Base-by-base conservation (phyloP, 2,113 vertebrate species). In the Tragelaphus buxtoni region DNA sequence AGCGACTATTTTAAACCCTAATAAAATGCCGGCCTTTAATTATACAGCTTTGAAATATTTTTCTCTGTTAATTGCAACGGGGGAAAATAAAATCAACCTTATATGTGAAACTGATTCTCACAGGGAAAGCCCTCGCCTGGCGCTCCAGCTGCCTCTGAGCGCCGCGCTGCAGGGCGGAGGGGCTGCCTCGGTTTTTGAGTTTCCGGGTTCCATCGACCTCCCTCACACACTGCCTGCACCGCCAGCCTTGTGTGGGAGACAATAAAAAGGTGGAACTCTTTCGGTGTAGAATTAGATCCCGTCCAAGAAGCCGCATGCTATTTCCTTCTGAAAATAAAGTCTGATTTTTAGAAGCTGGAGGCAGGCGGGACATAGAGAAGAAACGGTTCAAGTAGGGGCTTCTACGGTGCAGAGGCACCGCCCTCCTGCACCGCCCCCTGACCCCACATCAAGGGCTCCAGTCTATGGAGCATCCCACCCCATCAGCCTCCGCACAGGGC, bases 11-110 rank as follows among this genome's bases (percentile, higher is more conserved):
- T 99, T 97, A 98, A 99, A 99, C 98, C 98, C 96, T 97, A 98
- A 98, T 98, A 99, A 99, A 99, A 99, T 56, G 91, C 98, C 97
- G 98, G 98, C 98, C 98, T 99, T 99, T 99, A 99, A 99, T 99
- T 99, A 99, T 98, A 98, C 94, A 96, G 98, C 98, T 99, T 99
- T 98, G 98, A 99, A 98, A 99, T 98, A 98, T 98, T 99, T 99
- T 99, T 98, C 98, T 98, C 98, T 97, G 98, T 98, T 99, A 99
- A 99, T 99, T 99, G 99, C 98, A 98, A 98, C 83, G 95, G 95
- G 49, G 95, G 97, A 97, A 98, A 98, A 98, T 98, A 98, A 98
- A 98, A 98, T 93, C 97, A 97, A 98, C 91, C 98, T 97, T 92
- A 98, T 97, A 99, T 98, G 98, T 99, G 98, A 98, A 99, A 99